Percentiles rank a stretch among this genome's conserved stretches.
These are phyloP conservation scores for Gadus chalcogrammus DNA, from an alignment of 2,113 vertebrate genomes.

Conservation along the genomic window DNA sequence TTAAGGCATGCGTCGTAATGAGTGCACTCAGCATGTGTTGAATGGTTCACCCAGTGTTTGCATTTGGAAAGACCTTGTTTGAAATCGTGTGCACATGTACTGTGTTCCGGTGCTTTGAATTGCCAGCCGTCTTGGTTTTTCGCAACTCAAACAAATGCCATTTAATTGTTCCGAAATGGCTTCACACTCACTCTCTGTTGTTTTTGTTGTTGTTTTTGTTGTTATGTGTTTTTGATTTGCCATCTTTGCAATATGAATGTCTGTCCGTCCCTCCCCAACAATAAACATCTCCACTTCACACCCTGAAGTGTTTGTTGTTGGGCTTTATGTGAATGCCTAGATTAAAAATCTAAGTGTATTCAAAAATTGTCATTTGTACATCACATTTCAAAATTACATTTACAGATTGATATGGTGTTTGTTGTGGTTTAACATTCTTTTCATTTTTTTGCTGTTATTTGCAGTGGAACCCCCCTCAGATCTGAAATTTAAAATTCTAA, in stretches of 20 bases:
- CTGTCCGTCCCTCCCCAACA: slow-evolving; percentile 83
- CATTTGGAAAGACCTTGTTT: slow-evolving; percentile 81
- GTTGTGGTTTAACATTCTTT: slow-evolving; percentile 55
- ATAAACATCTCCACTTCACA: slow-evolving; percentile 76
- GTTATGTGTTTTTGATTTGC: slow-evolving; percentile 54
- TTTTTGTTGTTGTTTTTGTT: slow-evolving; percentile 35
- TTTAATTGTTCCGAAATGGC: slow-evolving; percentile 89
- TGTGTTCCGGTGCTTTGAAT: slow-evolving; percentile 90
- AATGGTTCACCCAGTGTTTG: slow-evolving; percentile 89
- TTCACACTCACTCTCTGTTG: slow-evolving; percentile 75
- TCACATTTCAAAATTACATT: slow-evolving; percentile 36
- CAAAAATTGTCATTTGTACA: slow-evolving; percentile 61
- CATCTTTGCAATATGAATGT: slow-evolving; percentile 70
- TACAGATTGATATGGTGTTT: slow-evolving; percentile 15
- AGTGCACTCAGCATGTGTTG: slow-evolving; percentile 93
- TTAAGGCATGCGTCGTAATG: slow-evolving; percentile 86
- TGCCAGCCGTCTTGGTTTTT: slow-evolving; percentile 80
- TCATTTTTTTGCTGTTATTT: slow-evolving; percentile 62
- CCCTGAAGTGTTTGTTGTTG: slow-evolving; percentile 88
- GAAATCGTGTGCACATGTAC: slow-evolving; percentile 83
- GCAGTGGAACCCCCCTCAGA: slow-evolving; percentile 95
- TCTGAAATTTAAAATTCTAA: slow-evolving; percentile 99
- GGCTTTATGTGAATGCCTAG: slow-evolving; percentile 83
- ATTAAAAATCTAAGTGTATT: slow-evolving; percentile 53
- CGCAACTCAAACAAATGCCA: slow-evolving; percentile 94